phyloP scores from a whole-genome alignment of 1,140 invertebrate genomes.

The Sipha flava region DNA sequence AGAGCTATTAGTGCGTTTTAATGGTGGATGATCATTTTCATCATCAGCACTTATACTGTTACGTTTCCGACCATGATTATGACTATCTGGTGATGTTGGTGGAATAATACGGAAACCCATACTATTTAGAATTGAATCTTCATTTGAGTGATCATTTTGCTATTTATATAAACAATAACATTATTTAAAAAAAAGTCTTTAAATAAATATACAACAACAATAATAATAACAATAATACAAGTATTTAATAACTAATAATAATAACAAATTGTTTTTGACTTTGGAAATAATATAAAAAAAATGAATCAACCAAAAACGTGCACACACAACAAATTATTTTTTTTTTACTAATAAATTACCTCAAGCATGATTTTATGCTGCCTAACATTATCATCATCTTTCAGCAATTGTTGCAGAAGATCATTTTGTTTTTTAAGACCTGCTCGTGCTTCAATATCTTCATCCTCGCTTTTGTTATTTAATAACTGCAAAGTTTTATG shows the following conservation, averaged over 20 bases:
- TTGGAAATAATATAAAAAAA: slow-evolving; percentile 5
- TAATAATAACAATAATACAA: not conserved
- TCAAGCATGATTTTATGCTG: not conserved
- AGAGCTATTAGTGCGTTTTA: not conserved
- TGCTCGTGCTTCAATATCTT: slow-evolving; percentile 54
- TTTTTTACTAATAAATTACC: slow-evolving; percentile 12
- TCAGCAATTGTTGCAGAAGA: slow-evolving; percentile 68
- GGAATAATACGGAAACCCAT: slow-evolving; percentile 35
- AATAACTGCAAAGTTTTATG: slow-evolving; percentile 56
- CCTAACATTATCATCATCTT: slow-evolving; percentile 47
- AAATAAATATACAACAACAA: not conserved
- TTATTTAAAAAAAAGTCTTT: not conserved
- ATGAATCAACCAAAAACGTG: not conserved
- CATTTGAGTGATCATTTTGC: slow-evolving; percentile 7
- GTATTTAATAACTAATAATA: not conserved
- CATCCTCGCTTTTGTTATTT: slow-evolving; percentile 74
- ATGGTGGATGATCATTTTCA: slow-evolving; percentile 37
- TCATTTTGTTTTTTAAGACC: slow-evolving; percentile 60
- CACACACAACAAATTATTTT: not conserved
- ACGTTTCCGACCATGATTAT: slow-evolving; percentile 51
- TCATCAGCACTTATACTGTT: slow-evolving; percentile 58
- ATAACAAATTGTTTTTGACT: not conserved
- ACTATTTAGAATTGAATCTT: not conserved
- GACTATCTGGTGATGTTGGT: slow-evolving; percentile 45
- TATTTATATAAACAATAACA: too few species aligned